Evolutionary conservation across 2,113 vertebrate genomes (phyloP), one percentile per base, ranked within the genome.

Genomic region (Brachypodius melanocephalos): DNA sequence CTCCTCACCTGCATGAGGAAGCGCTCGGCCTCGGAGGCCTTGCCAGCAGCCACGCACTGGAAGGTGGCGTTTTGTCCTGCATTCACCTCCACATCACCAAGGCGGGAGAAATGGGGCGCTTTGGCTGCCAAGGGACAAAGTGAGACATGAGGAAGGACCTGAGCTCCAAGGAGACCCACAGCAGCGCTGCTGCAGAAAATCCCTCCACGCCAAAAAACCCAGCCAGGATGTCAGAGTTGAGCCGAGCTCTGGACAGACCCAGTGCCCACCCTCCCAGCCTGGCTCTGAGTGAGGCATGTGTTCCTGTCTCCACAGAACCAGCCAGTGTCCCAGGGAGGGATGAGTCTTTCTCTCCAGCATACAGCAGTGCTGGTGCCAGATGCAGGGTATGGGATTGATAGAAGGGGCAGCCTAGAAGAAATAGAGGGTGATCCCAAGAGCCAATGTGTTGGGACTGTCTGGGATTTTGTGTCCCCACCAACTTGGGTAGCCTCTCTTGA

Each of bases 51-150:
- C 96, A 99, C 99, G 12, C 99, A 99, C 95, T 99, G 99, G 97
- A 99, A 99, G 20, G 99, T 98, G 81, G 99, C 99, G 0, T 99
- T 99, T 96, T 99, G 99, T 71, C 99, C 99, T 0, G 99, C 99
- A 2, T 99, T 99, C 93, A 99, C 99, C 97, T 99, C 99, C 97
- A 99, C 99, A 0, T 99, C 99, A 1, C 99, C 99, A 76, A 99
- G 98, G 82, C 99, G 98, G 75, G 99, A 99, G 97, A 99, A 99
- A 92, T 99, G 99, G 2, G 99, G 99, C 0, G 99, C 98, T 97
- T 99, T 99, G 12, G 99, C 99, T 99, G 95, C 88, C 93, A 0
- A 57, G 74, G 62, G 76, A 85, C 31, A 54, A n/a, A 78, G 19
- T 0, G 1, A 92, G 49, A 82, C 32, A 34, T 77, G 59, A 86